These are phyloP conservation scores for Helleia helle DNA, from an alignment of 2,888 invertebrate genomes.

Conservation along the genomic window DNA sequence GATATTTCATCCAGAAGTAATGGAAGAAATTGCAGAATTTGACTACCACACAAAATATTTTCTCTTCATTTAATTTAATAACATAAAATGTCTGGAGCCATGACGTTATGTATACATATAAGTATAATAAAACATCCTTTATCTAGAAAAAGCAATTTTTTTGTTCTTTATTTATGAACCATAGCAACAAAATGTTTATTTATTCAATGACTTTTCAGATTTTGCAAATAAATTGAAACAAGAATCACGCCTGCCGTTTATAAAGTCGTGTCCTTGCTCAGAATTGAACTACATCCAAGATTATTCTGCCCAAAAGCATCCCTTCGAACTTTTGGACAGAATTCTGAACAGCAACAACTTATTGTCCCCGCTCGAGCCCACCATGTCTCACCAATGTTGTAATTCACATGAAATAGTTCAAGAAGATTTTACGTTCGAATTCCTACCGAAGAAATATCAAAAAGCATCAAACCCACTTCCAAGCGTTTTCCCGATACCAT, in stretches of 20 bases:
- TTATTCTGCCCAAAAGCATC: constrained; percentile 30
- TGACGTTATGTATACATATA: too few species aligned
- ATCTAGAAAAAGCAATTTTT: too few species aligned
- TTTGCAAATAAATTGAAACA: constrained; percentile 16
- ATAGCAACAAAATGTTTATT: too few species aligned
- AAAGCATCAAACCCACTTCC: background rate
- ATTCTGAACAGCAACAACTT: constrained; percentile 43
- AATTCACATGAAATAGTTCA: constrained; percentile 47
- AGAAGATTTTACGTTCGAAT: constrained; percentile 44
- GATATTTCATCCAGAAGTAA: too few species aligned
- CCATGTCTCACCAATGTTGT: constrained; percentile 42
- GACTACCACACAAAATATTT: too few species aligned
- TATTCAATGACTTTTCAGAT: constrained; percentile 18
- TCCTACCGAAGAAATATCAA: background rate
- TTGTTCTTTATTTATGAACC: too few species aligned
- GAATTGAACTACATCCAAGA: constrained; percentile 29
- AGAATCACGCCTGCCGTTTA: background rate
- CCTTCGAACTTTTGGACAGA: constrained; percentile 41
- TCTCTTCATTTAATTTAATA: too few species aligned
- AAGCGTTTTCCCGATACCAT: constrained; percentile 25
- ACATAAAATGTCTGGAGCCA: too few species aligned
- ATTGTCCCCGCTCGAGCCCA: constrained; percentile 37
- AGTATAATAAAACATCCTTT: too few species aligned
- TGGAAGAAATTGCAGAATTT: too few species aligned
- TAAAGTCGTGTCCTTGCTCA: constrained; percentile 39